Evolutionary conservation across 2,888 invertebrate species (phyloP).

Genomic region (Pollenia griseotomentosa): DNA sequence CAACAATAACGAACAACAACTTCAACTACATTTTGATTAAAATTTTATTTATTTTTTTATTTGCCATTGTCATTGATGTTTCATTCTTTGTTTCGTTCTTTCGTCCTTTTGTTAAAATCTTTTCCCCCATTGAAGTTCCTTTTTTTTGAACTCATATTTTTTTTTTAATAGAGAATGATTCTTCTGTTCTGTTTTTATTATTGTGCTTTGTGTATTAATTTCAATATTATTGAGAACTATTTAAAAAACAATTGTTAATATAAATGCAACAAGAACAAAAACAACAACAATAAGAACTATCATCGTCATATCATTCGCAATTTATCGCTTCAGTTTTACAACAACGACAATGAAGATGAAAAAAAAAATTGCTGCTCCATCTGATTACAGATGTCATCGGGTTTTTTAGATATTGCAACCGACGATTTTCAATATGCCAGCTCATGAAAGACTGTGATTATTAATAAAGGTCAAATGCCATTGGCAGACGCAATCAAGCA

Average conservation of each 20-base stretch:
- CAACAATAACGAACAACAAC: slow-evolving; percentile 63
- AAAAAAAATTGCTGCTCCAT: not conserved
- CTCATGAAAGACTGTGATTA: not conserved
- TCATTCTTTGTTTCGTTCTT: slow-evolving; percentile 55
- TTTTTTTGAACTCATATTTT: not conserved
- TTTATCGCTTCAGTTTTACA: slow-evolving; percentile 27
- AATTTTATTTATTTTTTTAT: slow-evolving; percentile 70
- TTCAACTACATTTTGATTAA: slow-evolving; percentile 73
- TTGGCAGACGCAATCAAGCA: no score
- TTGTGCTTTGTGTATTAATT: slow-evolving; percentile 59
- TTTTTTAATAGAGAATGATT: slow-evolving; percentile 51
- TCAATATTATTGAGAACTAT: slow-evolving; percentile 52
- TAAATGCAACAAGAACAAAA: slow-evolving; percentile 31
- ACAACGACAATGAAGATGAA: slow-evolving; percentile 3
- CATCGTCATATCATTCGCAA: slow-evolving; percentile 45
- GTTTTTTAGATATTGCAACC: not conserved
- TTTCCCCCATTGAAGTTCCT: slow-evolving; percentile 32
- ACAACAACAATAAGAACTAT: slow-evolving; percentile 30
- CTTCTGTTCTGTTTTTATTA: slow-evolving; percentile 57
- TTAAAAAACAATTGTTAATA: slow-evolving; percentile 36
- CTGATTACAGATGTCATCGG: slow-evolving; percentile 25
- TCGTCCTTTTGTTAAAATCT: slow-evolving; percentile 44
- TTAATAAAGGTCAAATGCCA: no score
- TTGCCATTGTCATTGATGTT: slow-evolving; percentile 68
- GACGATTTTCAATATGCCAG: not conserved